Evolutionary conservation across 2,888 invertebrate species (phyloP).

Genomic region (Ashinkailepas kermadecensis): DNA sequence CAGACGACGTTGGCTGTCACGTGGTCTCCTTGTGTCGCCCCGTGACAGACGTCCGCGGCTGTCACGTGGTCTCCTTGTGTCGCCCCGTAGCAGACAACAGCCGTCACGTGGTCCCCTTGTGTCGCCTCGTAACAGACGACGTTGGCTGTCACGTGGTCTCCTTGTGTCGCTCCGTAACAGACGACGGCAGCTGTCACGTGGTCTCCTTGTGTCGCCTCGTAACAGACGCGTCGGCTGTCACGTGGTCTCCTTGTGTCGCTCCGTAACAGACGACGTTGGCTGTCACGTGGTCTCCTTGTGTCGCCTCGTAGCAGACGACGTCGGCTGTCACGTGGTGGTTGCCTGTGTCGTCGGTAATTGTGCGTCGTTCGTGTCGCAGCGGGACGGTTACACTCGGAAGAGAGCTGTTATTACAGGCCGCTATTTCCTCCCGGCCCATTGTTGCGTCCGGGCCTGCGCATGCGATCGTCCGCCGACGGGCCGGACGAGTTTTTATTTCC

Average conservation of each 20-base stretch:
- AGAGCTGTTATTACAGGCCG: neutral
- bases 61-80: too few species aligned
- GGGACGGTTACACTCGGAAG: neutral
- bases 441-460: neutral
- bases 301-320: neutral
- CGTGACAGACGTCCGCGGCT: too few species aligned
- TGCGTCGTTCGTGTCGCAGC: conserved; percentile 12
- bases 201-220: too few species aligned
- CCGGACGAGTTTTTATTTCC: neutral
- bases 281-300: neutral
- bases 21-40: too few species aligned
- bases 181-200: too few species aligned
- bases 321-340: neutral
- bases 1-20: too few species aligned
- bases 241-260: neutral
- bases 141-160: too few species aligned
- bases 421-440: conserved; percentile 9
- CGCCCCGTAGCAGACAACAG: too few species aligned
- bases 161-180: too few species aligned
- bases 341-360: conserved; percentile 2
- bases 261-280: too few species aligned
- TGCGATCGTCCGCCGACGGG: neutral
- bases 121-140: too few species aligned
- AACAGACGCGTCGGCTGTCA: neutral
- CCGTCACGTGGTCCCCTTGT: too few species aligned